These are phyloP conservation scores for Mesoclemmys tuberculata DNA, from an alignment of 2,113 vertebrate species.

Conservation along the genomic window DNA sequence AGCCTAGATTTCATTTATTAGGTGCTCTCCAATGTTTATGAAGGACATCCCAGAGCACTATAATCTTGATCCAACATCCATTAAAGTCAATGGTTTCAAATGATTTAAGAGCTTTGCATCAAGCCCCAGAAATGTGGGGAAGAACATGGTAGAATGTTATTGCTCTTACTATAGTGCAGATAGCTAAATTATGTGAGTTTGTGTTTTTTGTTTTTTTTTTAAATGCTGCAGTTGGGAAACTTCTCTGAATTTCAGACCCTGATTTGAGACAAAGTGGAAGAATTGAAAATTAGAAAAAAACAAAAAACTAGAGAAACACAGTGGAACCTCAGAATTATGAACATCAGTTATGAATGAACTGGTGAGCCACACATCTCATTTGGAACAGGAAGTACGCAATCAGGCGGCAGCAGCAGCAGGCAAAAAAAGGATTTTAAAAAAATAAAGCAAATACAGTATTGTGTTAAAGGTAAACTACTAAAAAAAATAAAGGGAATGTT, in stretches of 20 bases:
- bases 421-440: no score
- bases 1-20: background rate
- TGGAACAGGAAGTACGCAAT: no score
- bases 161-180: background rate
- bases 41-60: background rate
- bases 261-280: background rate
- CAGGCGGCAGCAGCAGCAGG: no score
- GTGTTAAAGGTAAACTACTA: no score
- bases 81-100: background rate
- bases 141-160: background rate
- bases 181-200: background rate
- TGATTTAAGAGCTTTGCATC: background rate
- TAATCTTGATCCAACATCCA: background rate
- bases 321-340: no score
- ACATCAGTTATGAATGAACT: no score
- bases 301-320: background rate
- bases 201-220: no score
- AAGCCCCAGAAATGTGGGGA: background rate
- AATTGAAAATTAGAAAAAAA: background rate
- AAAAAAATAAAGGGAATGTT: no score
- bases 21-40: background rate
- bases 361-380: no score
- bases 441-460: no score
- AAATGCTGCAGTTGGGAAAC: background rate
- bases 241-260: background rate